Evolutionary conservation across 2,113 vertebrate species (phyloP).

Genomic region (Isurus oxyrinchus): DNA sequence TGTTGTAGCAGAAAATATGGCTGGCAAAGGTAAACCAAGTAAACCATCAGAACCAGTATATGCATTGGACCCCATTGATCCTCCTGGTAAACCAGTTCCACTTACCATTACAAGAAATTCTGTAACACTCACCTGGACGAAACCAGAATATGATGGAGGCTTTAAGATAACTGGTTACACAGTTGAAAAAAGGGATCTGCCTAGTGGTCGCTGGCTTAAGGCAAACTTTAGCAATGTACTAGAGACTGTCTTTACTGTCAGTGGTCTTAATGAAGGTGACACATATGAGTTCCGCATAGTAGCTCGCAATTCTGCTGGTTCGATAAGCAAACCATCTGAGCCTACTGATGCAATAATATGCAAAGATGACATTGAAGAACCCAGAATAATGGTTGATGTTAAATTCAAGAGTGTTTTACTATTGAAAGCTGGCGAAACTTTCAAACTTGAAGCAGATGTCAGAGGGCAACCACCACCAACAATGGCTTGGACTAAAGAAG

Average conservation of each 20-base stretch:
- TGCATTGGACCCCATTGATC: conserved; percentile 90
- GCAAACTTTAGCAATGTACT: conserved; percentile 96
- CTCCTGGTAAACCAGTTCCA: conserved; percentile 83
- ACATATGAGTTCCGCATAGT: conserved; percentile 91
- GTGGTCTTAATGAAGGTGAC: conserved; percentile 83
- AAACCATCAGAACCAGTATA: conserved; percentile 83
- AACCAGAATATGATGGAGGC: conserved; percentile 93
- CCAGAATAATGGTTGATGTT: conserved; percentile 88
- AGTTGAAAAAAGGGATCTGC: conserved; percentile 89
- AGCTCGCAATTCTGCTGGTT: conserved; percentile 87
- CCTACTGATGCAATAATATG: conserved; percentile 85
- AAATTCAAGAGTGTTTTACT: conserved; percentile 81
- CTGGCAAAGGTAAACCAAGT: conserved; percentile 91
- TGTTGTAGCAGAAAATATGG: conserved; percentile 88
- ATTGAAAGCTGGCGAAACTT: conserved; percentile 85
- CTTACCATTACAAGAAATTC: conserved; percentile 80
- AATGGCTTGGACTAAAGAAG: conserved; percentile 90
- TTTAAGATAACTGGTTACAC: conserved; percentile 96
- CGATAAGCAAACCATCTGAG: conserved; percentile 86
- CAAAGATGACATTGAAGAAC: conserved; percentile 86
- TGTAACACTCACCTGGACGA: conserved; percentile 86
- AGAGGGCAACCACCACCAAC: conserved; percentile 84
- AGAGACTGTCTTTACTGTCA: conserved; percentile 90
- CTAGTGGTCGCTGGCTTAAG: conserved; percentile 85
- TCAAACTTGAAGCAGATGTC: conserved; percentile 91